Evolutionary conservation across 1,140 invertebrate species (phyloP).

Genomic region (Zaprionus ghesquierei): DNA sequence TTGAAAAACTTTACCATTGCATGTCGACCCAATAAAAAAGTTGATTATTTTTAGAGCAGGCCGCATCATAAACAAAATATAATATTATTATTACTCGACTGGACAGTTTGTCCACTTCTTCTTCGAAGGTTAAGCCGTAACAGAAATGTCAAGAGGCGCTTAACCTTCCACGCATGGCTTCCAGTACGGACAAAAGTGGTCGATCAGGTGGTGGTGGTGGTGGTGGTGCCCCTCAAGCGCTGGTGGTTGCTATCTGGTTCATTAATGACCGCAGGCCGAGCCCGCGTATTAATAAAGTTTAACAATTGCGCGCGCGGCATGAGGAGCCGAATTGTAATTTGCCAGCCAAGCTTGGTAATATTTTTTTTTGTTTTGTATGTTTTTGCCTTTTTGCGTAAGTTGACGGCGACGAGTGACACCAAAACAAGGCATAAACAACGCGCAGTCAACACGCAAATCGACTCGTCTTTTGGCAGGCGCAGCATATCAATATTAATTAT

Average conservation of each 20-base stretch:
- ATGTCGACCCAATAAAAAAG: conserved; percentile 58
- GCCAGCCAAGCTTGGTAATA: conserved; percentile 44
- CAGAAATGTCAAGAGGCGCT: conserved; percentile 76
- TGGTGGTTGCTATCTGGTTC: conserved; percentile 64
- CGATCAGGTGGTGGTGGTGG: conserved; percentile 50
- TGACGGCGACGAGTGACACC: conserved; percentile 9
- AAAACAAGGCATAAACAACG: conserved; percentile 11
- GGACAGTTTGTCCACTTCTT: conserved; percentile 62
- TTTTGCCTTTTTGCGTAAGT: conserved; percentile 62
- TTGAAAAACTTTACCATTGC: conserved; percentile 13
- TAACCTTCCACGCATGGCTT: conserved; percentile 59
- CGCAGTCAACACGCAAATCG: conserved; percentile 17
- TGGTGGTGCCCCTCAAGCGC: conserved; percentile 38
- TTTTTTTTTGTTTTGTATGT: conserved; percentile 23
- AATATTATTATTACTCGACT: conserved; percentile 62
- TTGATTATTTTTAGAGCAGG: conserved; percentile 39
- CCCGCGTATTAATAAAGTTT: conserved; percentile 48
- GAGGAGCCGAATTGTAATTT: conserved; percentile 64
- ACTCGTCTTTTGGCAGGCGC: conserved; percentile 29
- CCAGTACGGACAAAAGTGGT: conserved; percentile 58
- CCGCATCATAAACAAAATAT: conserved; percentile 45
- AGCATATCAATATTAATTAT: conserved; percentile 41
- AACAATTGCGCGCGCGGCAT: conserved; percentile 58
- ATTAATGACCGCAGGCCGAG: conserved; percentile 50
- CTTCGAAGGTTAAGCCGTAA: conserved; percentile 67